Base-by-base conservation (phyloP, 2,113 vertebrate species). In the Symphodus melops region DNA sequence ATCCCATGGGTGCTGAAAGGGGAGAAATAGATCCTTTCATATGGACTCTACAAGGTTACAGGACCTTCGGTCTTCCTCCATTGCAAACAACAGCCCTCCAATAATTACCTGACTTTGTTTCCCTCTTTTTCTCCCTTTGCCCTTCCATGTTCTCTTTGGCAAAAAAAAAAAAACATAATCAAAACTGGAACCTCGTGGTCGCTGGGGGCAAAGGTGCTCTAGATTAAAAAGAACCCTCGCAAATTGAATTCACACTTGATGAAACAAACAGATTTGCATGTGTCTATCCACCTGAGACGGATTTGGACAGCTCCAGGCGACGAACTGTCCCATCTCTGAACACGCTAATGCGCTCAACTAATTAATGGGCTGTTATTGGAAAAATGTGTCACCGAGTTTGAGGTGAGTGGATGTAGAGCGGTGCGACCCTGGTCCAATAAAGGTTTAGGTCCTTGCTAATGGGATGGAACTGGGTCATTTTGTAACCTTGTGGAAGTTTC, bases 211-310 rank as follows among this genome's bases (percentile, higher is more conserved):
- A 94, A 94, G 91, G 93, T 94, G 91, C 77, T 91, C 86, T 88
- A 87, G 90, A 93, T 94, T 93, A 90, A 93, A 93, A 85, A 87
- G 87, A 86, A 33, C 28, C 73, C 71, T 81, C 12, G 86, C 85
- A 95, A 94, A 94, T 94, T 95, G 89, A 93, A 94, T 94, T 94
- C 88, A 94, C 92, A 94, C 90, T 94, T 90, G 88, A 94, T 94
- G 89, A 94, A 93, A 94, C 92, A 94, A 94, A 93, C 89, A 91
- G 82, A 92, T 93, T 92, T 90, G 87, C 88, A 86, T 87, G 91
- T 82, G 87, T 89, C 87, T 91, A 89, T 78, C 81, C 88, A 55
- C 86, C 85, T 86, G 92, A 92, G 89, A 94, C 85, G 49, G 36
- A 78, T 76, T 51, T 93, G 89, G 89, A 90, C 89, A 89, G 91